Conservation (phyloP, 2,888 invertebrate genomes). For the Neoitamus cyanurus region DNA sequence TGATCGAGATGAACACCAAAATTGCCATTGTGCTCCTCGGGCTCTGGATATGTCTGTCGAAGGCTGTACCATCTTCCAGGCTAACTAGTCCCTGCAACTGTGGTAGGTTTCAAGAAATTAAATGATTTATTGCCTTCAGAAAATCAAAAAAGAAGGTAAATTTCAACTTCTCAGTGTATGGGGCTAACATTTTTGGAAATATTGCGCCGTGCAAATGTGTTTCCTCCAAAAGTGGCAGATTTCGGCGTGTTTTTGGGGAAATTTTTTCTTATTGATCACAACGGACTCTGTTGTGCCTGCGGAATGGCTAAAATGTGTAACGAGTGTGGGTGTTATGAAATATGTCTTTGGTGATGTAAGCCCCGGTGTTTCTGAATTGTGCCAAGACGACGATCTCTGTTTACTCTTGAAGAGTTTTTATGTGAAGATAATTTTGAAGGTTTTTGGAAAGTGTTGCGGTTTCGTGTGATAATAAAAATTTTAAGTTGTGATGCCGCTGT, state of each 20-base stretch:
- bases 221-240: neutral
- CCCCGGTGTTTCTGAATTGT: neutral
- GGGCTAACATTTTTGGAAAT: neutral
- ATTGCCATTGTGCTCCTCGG: neutral
- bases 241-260: neutral
- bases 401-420: neutral
- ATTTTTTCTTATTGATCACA: neutral
- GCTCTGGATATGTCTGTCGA: neutral
- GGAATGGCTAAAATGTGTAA: slow-evolving; percentile 19
- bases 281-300: neutral
- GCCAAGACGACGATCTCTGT: neutral
- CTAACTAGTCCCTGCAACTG: slow-evolving; percentile 25
- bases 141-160: neutral
- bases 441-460: neutral
- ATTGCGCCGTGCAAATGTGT: neutral
- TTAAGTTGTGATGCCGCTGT: neutral
- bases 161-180: neutral
- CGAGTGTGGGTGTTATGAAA: slow-evolving; percentile 37
- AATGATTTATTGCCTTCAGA: neutral
- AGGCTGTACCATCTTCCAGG: slow-evolving; percentile 7
- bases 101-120: slow-evolving; percentile 10
- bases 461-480: neutral
- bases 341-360: slow-evolving; percentile 22
- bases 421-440: neutral
- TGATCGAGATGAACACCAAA: neutral